Evolutionary conservation across 92 coral and sea anemone genomes (phyloP), one percentile per base, ranked within the genome.

Genomic region (Zoanthus solanderi): DNA sequence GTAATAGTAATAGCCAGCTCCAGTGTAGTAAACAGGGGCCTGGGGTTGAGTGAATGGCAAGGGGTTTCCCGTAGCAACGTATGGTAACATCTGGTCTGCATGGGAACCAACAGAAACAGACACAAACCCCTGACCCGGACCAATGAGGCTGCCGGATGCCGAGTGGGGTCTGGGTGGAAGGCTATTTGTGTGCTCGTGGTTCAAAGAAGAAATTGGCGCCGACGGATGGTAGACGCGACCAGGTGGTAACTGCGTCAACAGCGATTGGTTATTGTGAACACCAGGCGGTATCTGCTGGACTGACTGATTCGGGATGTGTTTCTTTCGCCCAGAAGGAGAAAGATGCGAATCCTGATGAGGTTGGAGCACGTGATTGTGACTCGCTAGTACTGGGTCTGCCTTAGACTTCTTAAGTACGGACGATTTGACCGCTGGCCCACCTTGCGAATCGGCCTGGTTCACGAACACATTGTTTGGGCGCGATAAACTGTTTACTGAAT

Each of bases 81-180:
- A 93, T 15, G 98, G 90, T 80, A 93, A 89, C 80, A 91, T 90
- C 65, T 92, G 95, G 69, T 95, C 98, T 30, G 94, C 94, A 76
- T 91, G 98, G 78, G 95, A 83, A 83, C 87, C 90, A 67, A 90
- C 90, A 11, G 94, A 84, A 46, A 92, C 86, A 83, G 92, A 88
- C 73, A 61, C 79, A 23, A 85, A 71, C 47, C 90, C 94, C 44
- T 86, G 92, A 78, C 94, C 96, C 69, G 90, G 80, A 67, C 84
- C 92, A 85, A 90, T 90, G 69, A 95, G 91, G 91, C 86, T 93
- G 61, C 98, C 98, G 14, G 98, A 91, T 11, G 98, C 98, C 76
- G 98, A 95, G 95, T 95, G 98, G 34, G 98, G 98, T 87, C 98
- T 92, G 65, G 98, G 93, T 0, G 98, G 98, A 72, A 95, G 96